Evolutionary conservation across 2,888 invertebrate genomes (phyloP).

Genomic region (Itoplectis maculator): DNA sequence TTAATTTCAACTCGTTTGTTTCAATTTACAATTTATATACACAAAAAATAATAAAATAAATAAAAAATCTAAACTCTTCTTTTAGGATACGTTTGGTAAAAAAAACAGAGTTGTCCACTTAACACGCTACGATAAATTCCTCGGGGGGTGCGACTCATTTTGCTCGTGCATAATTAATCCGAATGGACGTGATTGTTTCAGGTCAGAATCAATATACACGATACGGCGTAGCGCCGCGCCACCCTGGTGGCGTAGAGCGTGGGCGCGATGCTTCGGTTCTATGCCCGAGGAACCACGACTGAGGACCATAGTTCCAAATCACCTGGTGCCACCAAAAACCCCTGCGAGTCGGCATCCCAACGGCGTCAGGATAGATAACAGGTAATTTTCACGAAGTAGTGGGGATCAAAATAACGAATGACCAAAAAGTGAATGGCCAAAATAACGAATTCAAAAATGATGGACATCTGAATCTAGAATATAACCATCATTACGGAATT

Average conservation of each 20-base stretch:
- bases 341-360: conserved; percentile 93
- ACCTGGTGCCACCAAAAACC: conserved; percentile 92
- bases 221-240: conserved; percentile 91
- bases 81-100: too few relatives aligned
- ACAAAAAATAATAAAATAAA: too few relatives aligned
- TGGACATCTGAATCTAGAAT: too few relatives aligned
- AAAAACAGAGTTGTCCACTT: too few relatives aligned
- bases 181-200: conserved; percentile 61
- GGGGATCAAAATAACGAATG: too few relatives aligned
- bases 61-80: too few relatives aligned
- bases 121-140: background rate
- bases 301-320: conserved; percentile 93
- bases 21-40: too few relatives aligned
- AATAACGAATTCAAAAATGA: too few relatives aligned
- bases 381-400: too few relatives aligned
- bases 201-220: conserved; percentile 95
- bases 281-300: conserved; percentile 89
- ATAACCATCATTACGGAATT: too few relatives aligned
- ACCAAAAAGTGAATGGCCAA: too few relatives aligned
- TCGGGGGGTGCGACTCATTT: conserved; percentile 1
- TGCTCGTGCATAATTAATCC: conserved; percentile 39
- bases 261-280: conserved; percentile 84
- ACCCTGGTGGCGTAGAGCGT: conserved; percentile 89
- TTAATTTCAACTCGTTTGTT: too few relatives aligned
- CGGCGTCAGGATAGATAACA: conserved; percentile 92